These are phyloP conservation scores for Peromyscus leucopus DNA, from an alignment of 2,113 vertebrate genomes.

Conservation along the genomic window DNA sequence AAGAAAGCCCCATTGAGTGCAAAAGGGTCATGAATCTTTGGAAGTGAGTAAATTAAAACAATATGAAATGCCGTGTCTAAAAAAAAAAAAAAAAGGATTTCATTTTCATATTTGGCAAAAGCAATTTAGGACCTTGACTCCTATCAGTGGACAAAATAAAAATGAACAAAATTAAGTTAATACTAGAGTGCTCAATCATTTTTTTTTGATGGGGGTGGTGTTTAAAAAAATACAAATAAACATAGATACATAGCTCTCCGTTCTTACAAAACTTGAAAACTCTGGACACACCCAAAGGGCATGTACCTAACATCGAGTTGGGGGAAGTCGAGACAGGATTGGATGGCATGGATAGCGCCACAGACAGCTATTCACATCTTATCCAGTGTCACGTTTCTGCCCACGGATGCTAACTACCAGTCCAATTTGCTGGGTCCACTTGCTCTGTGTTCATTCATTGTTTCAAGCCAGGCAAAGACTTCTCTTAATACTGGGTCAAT, in stretches of 20 bases:
- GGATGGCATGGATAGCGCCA: slow-evolving; percentile 86
- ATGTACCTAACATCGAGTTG: slow-evolving; percentile 75
- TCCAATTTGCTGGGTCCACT: slow-evolving; percentile 87
- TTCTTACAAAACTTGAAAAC: slow-evolving; percentile 36
- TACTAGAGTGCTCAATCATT: slow-evolving; percentile 60
- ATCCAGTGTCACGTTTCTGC: slow-evolving; percentile 89
- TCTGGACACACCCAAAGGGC: slow-evolving; percentile 70
- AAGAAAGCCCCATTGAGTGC: slow-evolving; percentile 50
- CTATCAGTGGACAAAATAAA: slow-evolving; percentile 1
- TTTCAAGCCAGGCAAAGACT: slow-evolving; percentile 88
- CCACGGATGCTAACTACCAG: slow-evolving; percentile 85
- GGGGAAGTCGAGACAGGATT: slow-evolving; percentile 79
- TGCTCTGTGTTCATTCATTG: slow-evolving; percentile 87
- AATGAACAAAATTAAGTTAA: slow-evolving; percentile 62
- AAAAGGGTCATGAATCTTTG: slow-evolving; percentile 72
- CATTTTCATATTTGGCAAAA: slow-evolving; percentile 69
- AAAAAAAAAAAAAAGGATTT: slow-evolving; percentile 26
- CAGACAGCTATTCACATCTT: slow-evolving; percentile 88
- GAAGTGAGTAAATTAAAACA: slow-evolving; percentile 79
- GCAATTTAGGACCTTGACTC: slow-evolving; percentile 31
- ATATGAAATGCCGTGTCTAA: slow-evolving; percentile 61
- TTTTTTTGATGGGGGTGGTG: background rate
- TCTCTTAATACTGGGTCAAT: slow-evolving; percentile 90
- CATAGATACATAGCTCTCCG: background rate
- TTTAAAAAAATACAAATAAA: slow-evolving; percentile 49